Conservation (phyloP, 2,888 invertebrate genomes). For the Leptinotarsa juncta region DNA sequence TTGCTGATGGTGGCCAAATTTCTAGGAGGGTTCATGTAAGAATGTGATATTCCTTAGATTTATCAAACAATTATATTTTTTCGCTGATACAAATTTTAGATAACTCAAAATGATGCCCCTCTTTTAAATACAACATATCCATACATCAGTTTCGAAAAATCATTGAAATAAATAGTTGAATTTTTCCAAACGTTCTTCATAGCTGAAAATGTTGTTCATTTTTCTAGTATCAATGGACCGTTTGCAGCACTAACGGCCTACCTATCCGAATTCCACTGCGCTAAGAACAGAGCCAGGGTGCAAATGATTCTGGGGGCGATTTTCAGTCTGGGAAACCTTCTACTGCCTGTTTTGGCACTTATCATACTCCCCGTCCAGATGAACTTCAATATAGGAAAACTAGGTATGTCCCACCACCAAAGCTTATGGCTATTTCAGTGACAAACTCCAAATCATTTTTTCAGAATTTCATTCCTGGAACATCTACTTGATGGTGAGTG, state of each 20-base stretch:
- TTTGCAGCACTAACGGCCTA: slow-evolving; percentile 80
- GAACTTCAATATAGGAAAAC: slow-evolving; percentile 42
- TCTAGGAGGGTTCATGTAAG: slow-evolving; percentile 79
- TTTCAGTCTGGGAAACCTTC: slow-evolving; percentile 73
- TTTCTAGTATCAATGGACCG: slow-evolving; percentile 75
- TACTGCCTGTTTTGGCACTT: slow-evolving; percentile 80
- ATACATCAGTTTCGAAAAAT: too few relatives aligned
- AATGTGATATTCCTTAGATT: slow-evolving; percentile 53
- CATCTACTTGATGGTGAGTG: slow-evolving; percentile 71
- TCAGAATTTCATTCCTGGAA: slow-evolving; percentile 74
- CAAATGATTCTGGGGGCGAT: slow-evolving; percentile 76
- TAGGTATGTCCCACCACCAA: slow-evolving; percentile 43
- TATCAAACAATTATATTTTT: too few relatives aligned
- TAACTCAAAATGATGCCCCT: too few relatives aligned
- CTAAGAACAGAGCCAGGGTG: slow-evolving; percentile 73
- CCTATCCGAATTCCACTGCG: slow-evolving; percentile 79
- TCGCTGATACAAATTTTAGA: too few relatives aligned
- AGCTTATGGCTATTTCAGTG: neutral
- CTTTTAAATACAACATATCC: too few relatives aligned
- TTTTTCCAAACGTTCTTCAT: too few relatives aligned
- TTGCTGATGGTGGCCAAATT: slow-evolving; percentile 79
- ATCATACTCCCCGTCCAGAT: slow-evolving; percentile 72
- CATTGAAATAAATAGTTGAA: too few relatives aligned
- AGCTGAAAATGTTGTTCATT: slow-evolving; percentile 3
- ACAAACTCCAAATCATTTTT: slow-evolving; percentile 22